Percentiles rank a stretch among this genome's conserved stretches.
Conservation (phyloP, 53 echinoderm and acorn worm genomes). For the Luidia sarsii region DNA sequence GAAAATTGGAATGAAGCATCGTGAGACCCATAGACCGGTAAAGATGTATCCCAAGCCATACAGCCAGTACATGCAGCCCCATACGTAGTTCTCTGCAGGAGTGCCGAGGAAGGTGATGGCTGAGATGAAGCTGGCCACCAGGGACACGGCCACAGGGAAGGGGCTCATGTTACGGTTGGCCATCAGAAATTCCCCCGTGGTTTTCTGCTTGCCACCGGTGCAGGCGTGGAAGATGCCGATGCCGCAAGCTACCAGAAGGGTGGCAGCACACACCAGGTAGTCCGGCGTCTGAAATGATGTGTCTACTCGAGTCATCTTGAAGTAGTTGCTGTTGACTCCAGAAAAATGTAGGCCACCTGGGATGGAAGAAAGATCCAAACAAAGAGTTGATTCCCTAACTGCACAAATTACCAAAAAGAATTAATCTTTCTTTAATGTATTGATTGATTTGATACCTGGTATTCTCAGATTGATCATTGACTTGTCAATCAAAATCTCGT, state of each 20-base stretch:
- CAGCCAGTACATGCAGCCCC: slow-evolving; percentile 77
- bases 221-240: slow-evolving; percentile 80
- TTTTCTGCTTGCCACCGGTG: slow-evolving; percentile 70
- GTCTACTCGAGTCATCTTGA: slow-evolving; percentile 24
- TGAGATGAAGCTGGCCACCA: slow-evolving; percentile 81
- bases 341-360: too few relatives aligned
- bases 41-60: slow-evolving; percentile 45
- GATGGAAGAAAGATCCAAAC: too few relatives aligned
- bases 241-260: not conserved
- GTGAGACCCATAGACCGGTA: slow-evolving; percentile 11
- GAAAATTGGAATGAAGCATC: slow-evolving; percentile 63
- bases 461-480: too few relatives aligned
- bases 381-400: too few relatives aligned
- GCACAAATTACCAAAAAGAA: not conserved
- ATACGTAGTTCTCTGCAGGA: slow-evolving; percentile 81
- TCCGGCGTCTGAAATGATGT: slow-evolving; percentile 33
- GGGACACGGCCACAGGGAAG: slow-evolving; percentile 76
- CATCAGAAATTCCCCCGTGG: slow-evolving; percentile 74
- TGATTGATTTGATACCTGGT: too few relatives aligned
- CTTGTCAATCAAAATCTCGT: too few relatives aligned
- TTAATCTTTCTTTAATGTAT: too few relatives aligned
- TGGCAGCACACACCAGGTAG: slow-evolving; percentile 24
- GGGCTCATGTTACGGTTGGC: slow-evolving; percentile 82
- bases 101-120: slow-evolving; percentile 80
- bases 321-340: not conserved